Percentiles rank a stretch among this genome's conserved stretches.
Evolutionary conservation across 2,888 invertebrate genomes (phyloP).

Genomic region (Caenorhabditis sp.): DNA sequence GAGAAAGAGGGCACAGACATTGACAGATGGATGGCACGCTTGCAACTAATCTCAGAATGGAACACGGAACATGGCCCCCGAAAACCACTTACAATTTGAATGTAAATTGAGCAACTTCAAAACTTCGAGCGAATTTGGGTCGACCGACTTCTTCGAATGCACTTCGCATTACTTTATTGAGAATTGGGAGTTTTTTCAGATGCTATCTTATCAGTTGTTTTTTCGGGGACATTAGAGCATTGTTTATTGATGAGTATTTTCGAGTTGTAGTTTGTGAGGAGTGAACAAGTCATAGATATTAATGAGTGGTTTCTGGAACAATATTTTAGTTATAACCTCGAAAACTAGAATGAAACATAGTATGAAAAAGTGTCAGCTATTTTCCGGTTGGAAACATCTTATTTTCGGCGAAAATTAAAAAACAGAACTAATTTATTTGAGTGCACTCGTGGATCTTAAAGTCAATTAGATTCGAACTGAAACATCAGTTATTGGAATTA

Average conservation of each 20-base stretch:
- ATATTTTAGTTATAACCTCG: too few species aligned
- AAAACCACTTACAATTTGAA: conserved; percentile 20
- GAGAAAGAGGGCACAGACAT: conserved; percentile 2
- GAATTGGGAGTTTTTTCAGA: not conserved
- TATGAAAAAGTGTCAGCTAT: too few species aligned
- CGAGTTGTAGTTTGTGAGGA: not conserved
- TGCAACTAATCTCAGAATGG: not conserved
- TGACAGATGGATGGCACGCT: not conserved
- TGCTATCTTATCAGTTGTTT: not conserved
- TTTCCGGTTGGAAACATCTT: too few species aligned
- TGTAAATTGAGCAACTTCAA: conserved; percentile 9
- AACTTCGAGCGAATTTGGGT: not conserved
- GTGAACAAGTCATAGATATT: too few species aligned
- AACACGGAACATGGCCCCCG: not conserved
- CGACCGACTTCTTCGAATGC: not conserved
- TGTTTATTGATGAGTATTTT: not conserved
- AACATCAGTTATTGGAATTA: too few species aligned
- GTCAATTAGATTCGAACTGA: too few species aligned
- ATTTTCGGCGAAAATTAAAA: too few species aligned
- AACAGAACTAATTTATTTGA: too few species aligned
- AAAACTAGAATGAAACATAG: too few species aligned
- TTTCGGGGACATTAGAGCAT: not conserved
- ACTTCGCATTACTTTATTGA: not conserved
- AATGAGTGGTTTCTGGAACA: too few species aligned
- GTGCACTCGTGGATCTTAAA: too few species aligned